These are phyloP conservation scores for Caiman crocodilus DNA, from an alignment of 2,797 vertebrate species.

Conservation along the genomic window DNA sequence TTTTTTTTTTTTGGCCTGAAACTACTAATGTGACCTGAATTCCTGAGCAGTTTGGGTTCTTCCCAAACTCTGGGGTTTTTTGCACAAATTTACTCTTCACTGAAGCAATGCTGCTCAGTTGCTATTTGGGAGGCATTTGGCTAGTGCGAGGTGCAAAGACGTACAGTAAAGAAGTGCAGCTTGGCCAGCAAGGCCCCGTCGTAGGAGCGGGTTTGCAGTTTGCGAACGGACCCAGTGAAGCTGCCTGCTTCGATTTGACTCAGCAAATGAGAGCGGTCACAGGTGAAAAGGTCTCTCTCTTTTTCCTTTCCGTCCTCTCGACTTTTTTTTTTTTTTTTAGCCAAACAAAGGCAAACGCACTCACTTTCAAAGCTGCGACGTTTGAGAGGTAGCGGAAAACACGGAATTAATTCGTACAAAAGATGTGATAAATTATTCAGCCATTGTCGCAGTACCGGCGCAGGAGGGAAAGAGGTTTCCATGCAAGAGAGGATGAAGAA, in stretches of 20 bases:
- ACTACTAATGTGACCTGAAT: not conserved
- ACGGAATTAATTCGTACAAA: not conserved
- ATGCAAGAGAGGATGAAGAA: not conserved
- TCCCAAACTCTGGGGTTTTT: not conserved
- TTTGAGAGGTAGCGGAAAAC: not conserved
- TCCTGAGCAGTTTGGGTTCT: not conserved
- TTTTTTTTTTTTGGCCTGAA: not conserved
- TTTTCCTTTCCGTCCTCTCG: not conserved
- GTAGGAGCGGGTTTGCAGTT: not conserved
- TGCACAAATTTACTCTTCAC: not conserved
- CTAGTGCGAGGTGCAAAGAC: not conserved
- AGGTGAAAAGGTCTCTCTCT: not conserved
- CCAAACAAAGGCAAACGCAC: not conserved
- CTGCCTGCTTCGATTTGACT: not conserved
- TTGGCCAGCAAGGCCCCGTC: too few species aligned
- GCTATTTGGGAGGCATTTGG: not conserved
- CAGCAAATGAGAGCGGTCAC: not conserved
- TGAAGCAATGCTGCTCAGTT: not conserved
- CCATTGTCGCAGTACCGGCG: not conserved
- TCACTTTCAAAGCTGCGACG: not conserved
- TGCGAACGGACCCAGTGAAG: not conserved
- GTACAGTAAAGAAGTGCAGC: too few species aligned
- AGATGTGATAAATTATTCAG: not conserved
- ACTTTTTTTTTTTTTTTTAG: not conserved
- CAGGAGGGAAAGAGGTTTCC: not conserved